These are phyloP conservation scores for Drosophila recens DNA, from an alignment of 2,888 invertebrate species.

Conservation along the genomic window DNA sequence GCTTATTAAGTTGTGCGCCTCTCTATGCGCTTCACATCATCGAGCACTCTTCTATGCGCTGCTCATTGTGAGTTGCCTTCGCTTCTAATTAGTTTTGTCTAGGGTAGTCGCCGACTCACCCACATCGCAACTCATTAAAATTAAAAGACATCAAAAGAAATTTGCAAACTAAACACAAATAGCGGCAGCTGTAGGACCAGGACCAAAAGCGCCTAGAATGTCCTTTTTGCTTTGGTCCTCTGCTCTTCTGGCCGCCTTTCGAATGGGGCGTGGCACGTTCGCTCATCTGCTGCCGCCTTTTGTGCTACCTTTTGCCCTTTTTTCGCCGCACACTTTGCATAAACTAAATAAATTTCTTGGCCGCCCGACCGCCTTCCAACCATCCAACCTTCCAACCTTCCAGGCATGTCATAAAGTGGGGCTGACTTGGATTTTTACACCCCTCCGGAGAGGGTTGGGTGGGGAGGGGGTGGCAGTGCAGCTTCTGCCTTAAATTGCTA, in stretches of 20 bases:
- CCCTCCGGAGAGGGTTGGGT: not conserved
- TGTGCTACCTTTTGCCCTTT: constrained; percentile 74
- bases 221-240: constrained; percentile 60
- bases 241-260: not conserved
- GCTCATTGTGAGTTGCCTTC: constrained; percentile 34
- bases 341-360: constrained; percentile 74
- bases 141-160: constrained; percentile 81
- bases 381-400: constrained; percentile 19
- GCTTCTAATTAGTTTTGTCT: constrained; percentile 74
- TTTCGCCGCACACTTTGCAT: constrained; percentile 69
- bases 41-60: constrained; percentile 25
- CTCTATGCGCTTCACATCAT: constrained; percentile 27
- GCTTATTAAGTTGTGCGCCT: constrained; percentile 23
- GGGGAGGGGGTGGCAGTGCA: constrained; percentile 29
- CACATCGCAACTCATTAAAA: constrained; percentile 77
- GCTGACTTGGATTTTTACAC: constrained; percentile 44
- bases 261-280: constrained; percentile 37
- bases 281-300: constrained; percentile 55
- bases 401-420: constrained; percentile 60
- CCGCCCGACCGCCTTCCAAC: constrained; percentile 13
- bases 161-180: constrained; percentile 78
- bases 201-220: constrained; percentile 51
- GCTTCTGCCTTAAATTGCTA: constrained; percentile 70
- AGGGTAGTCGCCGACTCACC: constrained; percentile 38
- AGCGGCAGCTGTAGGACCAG: constrained; percentile 35